Base-by-base conservation (phyloP, 2,797 vertebrate species). In the Gambelia wislizenii region DNA sequence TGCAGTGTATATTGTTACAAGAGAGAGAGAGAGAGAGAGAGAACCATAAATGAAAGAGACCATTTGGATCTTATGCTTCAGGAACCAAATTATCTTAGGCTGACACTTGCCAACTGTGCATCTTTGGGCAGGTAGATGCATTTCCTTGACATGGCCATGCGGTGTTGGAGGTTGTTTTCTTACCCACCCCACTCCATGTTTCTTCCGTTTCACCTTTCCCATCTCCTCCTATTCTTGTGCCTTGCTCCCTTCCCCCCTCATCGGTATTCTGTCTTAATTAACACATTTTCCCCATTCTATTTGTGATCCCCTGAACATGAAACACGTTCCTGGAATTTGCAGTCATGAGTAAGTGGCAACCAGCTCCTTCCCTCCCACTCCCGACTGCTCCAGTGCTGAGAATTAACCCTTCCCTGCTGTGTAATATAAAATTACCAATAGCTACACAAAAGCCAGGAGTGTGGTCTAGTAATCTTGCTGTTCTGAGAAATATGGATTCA, bases 201-300 rank as follows among this genome's bases (percentile, higher is more conserved):
- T 59, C 78, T 47, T 18, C 64, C n/a, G 10, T 36, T 3, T 64
- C n/a, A n/a, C 36, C 56, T 84, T 83, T 70, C 87, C 44, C 44
- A 8, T 67, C 0, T 4, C 14, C 79, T 83, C 59, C 52, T 47
- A 25, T 61, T 18, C 7, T 16, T 0, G 61, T 84, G 6, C 22
- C 74, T 85, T 30, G 1, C 77, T 39, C 16, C 78, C 64, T 36
- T 20, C 22, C 49, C 59, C 42, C 52, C 61, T 92, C 83, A 93
- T 95, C 87, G 93, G 89, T 89, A 92, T 92, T 87, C 91, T 90
- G 89, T 87, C 92, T 93, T 94, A 95, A 92, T 95, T 95, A 95
- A 92, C 92, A 94, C 92, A 52, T 95, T 92, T 89, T 77, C 78
- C 92, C 87, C 86, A 70, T 82, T 91, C 93, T 93, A 85, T 91